Base-by-base conservation (phyloP, 2,888 invertebrate genomes). In the Tricholauxania praeusta region DNA sequence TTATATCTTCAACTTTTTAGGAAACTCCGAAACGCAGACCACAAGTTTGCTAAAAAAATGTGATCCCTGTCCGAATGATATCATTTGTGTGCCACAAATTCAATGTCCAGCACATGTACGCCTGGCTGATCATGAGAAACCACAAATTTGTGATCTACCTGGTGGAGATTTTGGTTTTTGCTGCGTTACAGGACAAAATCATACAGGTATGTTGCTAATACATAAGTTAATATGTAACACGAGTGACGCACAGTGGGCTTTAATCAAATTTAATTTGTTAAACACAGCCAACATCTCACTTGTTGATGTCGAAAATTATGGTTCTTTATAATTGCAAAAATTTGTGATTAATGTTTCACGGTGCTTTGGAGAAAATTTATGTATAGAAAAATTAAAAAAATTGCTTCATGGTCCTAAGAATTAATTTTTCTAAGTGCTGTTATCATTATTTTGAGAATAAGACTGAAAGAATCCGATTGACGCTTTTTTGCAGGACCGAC, bases 41-140 rank as follows among this genome's bases (percentile, higher is more conserved):
- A 78, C 79, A 15, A 78, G 77, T 1, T 70, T 84, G 28, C 72
- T 83, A 8, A 75, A 76, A 49, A 81, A 84, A 77, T 85, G 85
- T 67, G 81, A 79, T 4, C 79, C 80, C 1, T 92, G 92, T 76
- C 88, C 89, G 0, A 84, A 87, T 0, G 84, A 87, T 12, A 89
- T 90, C 0, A 80, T 81, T 60, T 93, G 92, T 79, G 91, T 92
- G 6, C 90, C 91, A 0, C 89, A 88, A 76, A 89, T 93, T 28
- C 91, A 91, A 81, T 93, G 93, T 82, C 92, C 93, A 1, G 92
- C 91, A 0, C 92, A 91, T 81, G 84, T 92, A 6, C 85, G 88
- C 4, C 81, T 85, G 82, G 78, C 79, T 57, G 77, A 75, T 0
- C 77, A 82, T 59, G 82, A 85, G 51, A 85, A 84, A 72, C 87